A percentile compares a stretch with the other conserved stretches of the same genome.
Conservation (phyloP, 2,113 vertebrate genomes). For the Thunnus thynnus region DNA sequence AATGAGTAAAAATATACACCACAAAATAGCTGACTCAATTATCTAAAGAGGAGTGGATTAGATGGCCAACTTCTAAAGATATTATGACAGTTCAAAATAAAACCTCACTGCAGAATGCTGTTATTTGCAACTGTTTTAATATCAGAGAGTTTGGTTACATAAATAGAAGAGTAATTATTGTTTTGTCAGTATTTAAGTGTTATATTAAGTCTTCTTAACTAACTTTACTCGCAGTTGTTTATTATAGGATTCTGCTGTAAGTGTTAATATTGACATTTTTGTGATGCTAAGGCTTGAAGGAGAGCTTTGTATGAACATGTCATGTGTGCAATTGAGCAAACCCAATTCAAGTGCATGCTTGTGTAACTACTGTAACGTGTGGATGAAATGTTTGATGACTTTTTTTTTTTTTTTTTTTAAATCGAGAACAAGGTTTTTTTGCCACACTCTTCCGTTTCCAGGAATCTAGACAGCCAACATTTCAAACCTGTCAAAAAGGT, state of each 20-base stretch:
- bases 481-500: not conserved
- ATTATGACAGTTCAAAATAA: conserved; percentile 9
- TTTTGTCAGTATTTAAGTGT: too few relatives aligned
- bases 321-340: too few relatives aligned
- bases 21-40: conserved; percentile 26
- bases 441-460: not conserved
- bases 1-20: not conserved
- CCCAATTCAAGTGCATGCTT: not conserved
- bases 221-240: too few relatives aligned
- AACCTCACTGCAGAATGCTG: too few relatives aligned
- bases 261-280: not conserved
- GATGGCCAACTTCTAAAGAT: not conserved
- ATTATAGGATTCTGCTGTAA: too few relatives aligned
- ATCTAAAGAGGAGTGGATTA: not conserved
- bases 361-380: not conserved
- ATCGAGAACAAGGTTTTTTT: not conserved
- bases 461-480: not conserved
- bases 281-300: not conserved
- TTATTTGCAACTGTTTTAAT: too few relatives aligned
- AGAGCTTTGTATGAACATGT: too few relatives aligned
- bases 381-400: not conserved
- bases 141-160: too few relatives aligned
- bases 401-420: too few relatives aligned
- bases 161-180: too few relatives aligned
- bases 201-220: too few relatives aligned